Base-by-base conservation (phyloP, 2,113 vertebrate genomes). In the Callorhinus ursinus region DNA sequence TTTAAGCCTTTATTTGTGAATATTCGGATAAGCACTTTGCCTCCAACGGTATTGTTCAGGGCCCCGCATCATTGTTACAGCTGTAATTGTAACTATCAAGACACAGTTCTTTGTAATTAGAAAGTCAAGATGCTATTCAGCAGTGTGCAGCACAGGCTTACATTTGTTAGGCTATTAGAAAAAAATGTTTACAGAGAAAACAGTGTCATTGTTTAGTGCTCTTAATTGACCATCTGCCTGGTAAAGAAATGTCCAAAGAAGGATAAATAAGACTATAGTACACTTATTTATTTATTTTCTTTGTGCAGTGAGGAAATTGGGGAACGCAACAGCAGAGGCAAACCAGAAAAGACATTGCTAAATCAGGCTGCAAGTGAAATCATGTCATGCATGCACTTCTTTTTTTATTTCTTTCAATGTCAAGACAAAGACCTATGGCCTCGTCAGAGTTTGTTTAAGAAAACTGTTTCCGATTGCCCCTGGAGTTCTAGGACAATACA, bases 41-140 rank as follows among this genome's bases (percentile, higher is more conserved):
- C 98, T 99, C 98, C 96, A 97, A 98, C 97, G 74, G 98, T 97
- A 99, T 99, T 99, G 98, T 99, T 99, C 98, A 93, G 98, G 98
- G 97, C 98, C 98, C 91, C 82, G 98, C 98, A 98, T 98, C 98
- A 98, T 99, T 99, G 99, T 99, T 99, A 98, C 97, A 98, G 99
- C 99, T 99, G 99, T 99, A 99, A 99, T 99, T 99, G 99, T 99
- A 99, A 99, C 99, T 98, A 99, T 99, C 99, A 98, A 99, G 99
- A 98, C 99, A 98, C 98, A 97, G 99, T 98, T 99, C 98, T 99
- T 99, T 99, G 99, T 99, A 99, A 99, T 99, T 99, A 99, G 99
- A 99, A 99, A 99, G 99, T 99, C 99, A 99, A 99, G 99, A 99
- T 99, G 99, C 98, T 99, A 98, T 99, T 99, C 99, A 98, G 98